Evolutionary conservation across 2,113 vertebrate species (phyloP).

Genomic region (Pseudorasbora parva): DNA sequence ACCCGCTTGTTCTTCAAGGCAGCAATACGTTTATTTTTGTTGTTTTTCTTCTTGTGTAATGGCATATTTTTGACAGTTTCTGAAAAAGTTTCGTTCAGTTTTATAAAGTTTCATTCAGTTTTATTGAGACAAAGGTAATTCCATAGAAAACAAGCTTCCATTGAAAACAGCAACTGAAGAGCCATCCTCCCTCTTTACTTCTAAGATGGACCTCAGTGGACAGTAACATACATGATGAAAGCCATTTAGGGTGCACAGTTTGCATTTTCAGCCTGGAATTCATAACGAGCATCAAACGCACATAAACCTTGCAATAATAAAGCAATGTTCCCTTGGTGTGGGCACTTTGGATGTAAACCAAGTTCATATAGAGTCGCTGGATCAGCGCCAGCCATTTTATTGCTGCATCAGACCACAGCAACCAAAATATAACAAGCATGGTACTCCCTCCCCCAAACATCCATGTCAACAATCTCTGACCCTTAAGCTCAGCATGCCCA

Average conservation of each 20-base stretch:
- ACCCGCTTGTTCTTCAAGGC: too few species aligned
- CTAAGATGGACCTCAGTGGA: slow-evolving; percentile 5
- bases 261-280: slow-evolving; percentile 46
- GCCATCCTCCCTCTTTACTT: not conserved
- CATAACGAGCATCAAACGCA: slow-evolving; percentile 52
- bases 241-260: slow-evolving; percentile 20
- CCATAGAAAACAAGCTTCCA: too few species aligned
- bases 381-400: slow-evolving; percentile 37
- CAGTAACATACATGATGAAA: slow-evolving; percentile 25
- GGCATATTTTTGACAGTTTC: too few species aligned
- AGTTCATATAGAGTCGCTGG: slow-evolving; percentile 51
- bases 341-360: slow-evolving; percentile 48
- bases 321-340: slow-evolving; percentile 40
- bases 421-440: slow-evolving; percentile 44
- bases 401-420: slow-evolving; percentile 46
- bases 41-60: too few species aligned
- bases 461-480: slow-evolving; percentile 60
- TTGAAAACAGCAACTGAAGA: not conserved
- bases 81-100: too few species aligned
- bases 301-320: slow-evolving; percentile 47
- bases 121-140: too few species aligned
- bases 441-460: slow-evolving; percentile 54
- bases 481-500: slow-evolving; percentile 56
- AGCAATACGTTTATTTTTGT: too few species aligned
- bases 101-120: too few species aligned